Conservation (phyloP, 1,140 invertebrate species). For the Idris sp. region DNA sequence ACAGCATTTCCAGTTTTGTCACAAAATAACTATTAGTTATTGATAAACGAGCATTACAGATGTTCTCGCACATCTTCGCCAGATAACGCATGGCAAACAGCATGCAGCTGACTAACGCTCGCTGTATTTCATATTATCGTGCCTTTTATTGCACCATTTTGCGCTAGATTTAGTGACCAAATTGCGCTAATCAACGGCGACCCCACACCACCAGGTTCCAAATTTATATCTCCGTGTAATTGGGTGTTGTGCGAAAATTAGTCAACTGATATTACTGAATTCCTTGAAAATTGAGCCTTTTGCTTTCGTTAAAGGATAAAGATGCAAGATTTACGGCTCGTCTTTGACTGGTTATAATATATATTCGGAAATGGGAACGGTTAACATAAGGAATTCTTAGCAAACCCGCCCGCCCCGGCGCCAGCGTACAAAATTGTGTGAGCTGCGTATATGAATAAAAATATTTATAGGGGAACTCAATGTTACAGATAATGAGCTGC, state of each 20-base stretch:
- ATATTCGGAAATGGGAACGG: slow-evolving; percentile 4
- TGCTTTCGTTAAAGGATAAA: slow-evolving; percentile 27
- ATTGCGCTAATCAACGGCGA: slow-evolving; percentile 56
- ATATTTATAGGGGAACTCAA: slow-evolving; percentile 27
- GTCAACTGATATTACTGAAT: slow-evolving; percentile 45
- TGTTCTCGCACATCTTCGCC: slow-evolving; percentile 38
- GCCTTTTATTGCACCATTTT: slow-evolving; percentile 59
- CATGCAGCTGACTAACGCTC: slow-evolving; percentile 34
- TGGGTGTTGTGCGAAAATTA: slow-evolving; percentile 53
- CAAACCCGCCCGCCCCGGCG: neutral
- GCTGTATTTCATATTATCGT: slow-evolving; percentile 60
- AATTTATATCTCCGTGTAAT: slow-evolving; percentile 58
- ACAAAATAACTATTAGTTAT: slow-evolving; percentile 51
- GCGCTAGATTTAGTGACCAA: slow-evolving; percentile 54
- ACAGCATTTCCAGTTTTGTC: slow-evolving; percentile 39
- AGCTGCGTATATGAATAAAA: slow-evolving; percentile 15
- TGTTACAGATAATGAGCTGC: slow-evolving; percentile 31
- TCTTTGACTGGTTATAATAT: slow-evolving; percentile 5
- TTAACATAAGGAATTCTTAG: too few relatives aligned
- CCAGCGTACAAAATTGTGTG: slow-evolving; percentile 31
- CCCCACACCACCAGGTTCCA: slow-evolving; percentile 31
- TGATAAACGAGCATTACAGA: slow-evolving; percentile 51
- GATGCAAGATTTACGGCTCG: slow-evolving; percentile 14
- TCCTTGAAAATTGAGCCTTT: slow-evolving; percentile 40
- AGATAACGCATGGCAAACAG: slow-evolving; percentile 51